Evolutionary conservation across 2,888 invertebrate genomes (phyloP).

Genomic region (Dolomedes plantarius): DNA sequence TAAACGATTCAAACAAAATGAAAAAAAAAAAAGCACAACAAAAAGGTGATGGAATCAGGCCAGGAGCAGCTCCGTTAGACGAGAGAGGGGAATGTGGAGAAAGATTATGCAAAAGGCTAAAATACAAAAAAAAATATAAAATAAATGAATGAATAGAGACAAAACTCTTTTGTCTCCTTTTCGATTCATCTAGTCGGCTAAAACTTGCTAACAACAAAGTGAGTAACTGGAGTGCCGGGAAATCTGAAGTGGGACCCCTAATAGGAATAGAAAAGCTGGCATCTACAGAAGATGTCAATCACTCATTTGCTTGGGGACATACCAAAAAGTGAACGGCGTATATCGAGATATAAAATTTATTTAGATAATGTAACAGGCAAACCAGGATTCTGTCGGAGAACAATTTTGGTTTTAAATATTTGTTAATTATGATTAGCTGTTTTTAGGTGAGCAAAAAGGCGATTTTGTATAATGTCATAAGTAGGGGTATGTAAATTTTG

Average conservation of each 20-base stretch:
- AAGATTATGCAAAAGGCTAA: constrained; percentile 33
- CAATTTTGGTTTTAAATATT: too few relatives aligned
- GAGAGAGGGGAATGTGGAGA: constrained; percentile 11
- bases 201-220: constrained; percentile 47
- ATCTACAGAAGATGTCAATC: constrained; percentile 29
- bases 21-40: not conserved
- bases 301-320: constrained; percentile 6
- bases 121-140: constrained; percentile 20
- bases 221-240: constrained; percentile 18
- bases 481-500: too few relatives aligned
- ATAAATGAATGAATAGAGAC: constrained; percentile 30
- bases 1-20: not conserved
- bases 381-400: too few relatives aligned
- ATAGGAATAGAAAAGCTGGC: constrained; percentile 44
- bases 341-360: not conserved
- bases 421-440: too few relatives aligned
- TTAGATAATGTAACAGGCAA: too few relatives aligned
- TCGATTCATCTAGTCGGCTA: constrained; percentile 24
- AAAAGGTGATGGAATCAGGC: not conserved
- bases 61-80: not conserved
- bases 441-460: too few relatives aligned
- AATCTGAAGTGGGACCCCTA: constrained; percentile 52
- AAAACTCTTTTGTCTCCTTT: constrained; percentile 49
- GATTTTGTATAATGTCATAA: too few relatives aligned
- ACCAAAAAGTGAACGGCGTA: too few relatives aligned